Evolutionary conservation across 2,113 vertebrate species (phyloP).

Genomic region (Ramphastos sulfuratus): DNA sequence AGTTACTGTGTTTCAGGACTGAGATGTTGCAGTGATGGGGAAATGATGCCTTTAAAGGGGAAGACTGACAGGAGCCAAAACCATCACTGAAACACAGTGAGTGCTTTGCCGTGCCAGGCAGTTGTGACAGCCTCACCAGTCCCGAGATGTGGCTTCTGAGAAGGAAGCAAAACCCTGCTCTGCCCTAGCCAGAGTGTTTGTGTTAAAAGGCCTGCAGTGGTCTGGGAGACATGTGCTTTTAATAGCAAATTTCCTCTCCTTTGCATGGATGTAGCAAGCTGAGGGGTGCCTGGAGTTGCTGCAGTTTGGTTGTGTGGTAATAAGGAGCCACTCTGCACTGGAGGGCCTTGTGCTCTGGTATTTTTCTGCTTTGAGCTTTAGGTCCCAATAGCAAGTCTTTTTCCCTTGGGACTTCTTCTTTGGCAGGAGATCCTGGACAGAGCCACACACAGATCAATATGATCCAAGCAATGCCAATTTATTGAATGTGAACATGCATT

Average conservation of each 20-base stretch:
- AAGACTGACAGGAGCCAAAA: neutral
- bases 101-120: neutral
- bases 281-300: neutral
- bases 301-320: neutral
- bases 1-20: neutral
- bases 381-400: neutral
- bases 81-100: neutral
- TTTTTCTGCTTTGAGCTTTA: neutral
- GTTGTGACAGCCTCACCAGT: neutral
- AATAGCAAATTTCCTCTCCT: neutral
- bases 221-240: neutral
- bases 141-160: neutral
- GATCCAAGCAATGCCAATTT: too few relatives aligned
- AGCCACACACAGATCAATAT: too few relatives aligned
- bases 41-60: neutral
- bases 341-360: neutral
- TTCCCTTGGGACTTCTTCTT: too few relatives aligned
- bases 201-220: neutral
- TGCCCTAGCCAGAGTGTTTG: neutral
- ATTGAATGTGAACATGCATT: too few relatives aligned
- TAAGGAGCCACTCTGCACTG: neutral
- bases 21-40: neutral
- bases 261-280: neutral
- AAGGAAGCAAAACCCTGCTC: neutral
- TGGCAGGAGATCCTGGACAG: too few relatives aligned